These are phyloP conservation scores for Gonatopus flavifemur DNA, from an alignment of 1,140 invertebrate genomes.

Conservation along the genomic window DNA sequence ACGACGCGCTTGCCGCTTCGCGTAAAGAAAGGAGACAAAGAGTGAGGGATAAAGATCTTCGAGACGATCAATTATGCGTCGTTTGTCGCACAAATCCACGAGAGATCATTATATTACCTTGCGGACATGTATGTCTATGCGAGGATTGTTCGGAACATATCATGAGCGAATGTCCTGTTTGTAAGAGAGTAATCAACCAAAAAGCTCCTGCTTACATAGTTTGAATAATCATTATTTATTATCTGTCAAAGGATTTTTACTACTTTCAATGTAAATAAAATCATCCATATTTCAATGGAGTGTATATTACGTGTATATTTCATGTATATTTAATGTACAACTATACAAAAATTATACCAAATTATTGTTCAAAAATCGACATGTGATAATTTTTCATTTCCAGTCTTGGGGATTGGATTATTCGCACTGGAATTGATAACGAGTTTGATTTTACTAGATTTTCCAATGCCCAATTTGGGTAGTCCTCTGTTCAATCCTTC, in stretches of 20 bases:
- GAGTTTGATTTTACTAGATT: constrained; percentile 76
- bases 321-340: constrained; percentile 4
- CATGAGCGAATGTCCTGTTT: constrained; percentile 70
- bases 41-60: constrained; percentile 64
- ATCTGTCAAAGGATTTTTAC: too few species aligned
- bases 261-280: too few species aligned
- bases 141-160: constrained; percentile 78
- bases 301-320: constrained; percentile 12
- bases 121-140: constrained; percentile 82
- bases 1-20: constrained; percentile 64
- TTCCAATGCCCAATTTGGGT: constrained; percentile 84
- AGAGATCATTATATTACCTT: constrained; percentile 79
- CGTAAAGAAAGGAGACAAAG: constrained; percentile 65
- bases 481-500: constrained; percentile 94
- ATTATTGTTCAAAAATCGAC: constrained; percentile 28
- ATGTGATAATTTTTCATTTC: constrained; percentile 14
- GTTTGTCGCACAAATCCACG: constrained; percentile 76
- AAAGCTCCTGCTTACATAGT: constrained; percentile 72
- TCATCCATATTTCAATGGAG: background rate
- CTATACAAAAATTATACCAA: background rate
- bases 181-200: constrained; percentile 65
- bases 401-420: constrained; percentile 5
- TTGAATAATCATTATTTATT: too few species aligned
- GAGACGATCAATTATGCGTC: constrained; percentile 71
- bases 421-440: constrained; percentile 27